phyloP scores from a whole-genome alignment of 2,888 invertebrate species.

The Abrostola triplasia region DNA sequence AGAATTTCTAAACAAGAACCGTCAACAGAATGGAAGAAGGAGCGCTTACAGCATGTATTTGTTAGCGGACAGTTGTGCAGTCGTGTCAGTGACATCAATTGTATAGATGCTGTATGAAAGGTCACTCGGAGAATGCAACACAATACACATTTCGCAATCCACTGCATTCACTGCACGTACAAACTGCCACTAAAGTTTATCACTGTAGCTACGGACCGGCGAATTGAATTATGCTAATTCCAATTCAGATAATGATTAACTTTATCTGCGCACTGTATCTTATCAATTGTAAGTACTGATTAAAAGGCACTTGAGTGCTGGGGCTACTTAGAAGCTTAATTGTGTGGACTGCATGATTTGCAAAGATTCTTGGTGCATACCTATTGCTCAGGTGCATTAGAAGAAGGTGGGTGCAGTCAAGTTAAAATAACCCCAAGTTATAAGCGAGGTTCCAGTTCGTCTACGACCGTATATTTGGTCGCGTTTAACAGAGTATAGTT shows the following conservation, averaged over 20 bases:
- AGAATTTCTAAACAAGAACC: slow-evolving; percentile 31
- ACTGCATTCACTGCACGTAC: slow-evolving; percentile 56
- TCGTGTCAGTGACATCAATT: slow-evolving; percentile 43
- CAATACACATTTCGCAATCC: slow-evolving; percentile 41
- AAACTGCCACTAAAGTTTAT: slow-evolving; percentile 53
- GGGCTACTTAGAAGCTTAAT: neutral
- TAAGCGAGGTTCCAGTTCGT: no score
- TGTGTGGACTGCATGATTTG: no score
- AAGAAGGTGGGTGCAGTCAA: no score
- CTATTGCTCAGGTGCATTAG: no score
- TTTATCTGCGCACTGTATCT: slow-evolving; percentile 39
- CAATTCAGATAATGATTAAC: slow-evolving; percentile 40
- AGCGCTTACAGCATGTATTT: slow-evolving; percentile 43
- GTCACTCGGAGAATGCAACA: slow-evolving; percentile 52
- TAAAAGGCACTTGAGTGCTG: slow-evolving; percentile 14
- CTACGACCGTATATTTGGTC: no score
- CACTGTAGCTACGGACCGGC: slow-evolving; percentile 28
- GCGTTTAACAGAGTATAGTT: no score
- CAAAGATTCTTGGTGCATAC: no score
- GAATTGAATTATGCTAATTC: slow-evolving; percentile 56
- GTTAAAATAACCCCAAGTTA: no score
- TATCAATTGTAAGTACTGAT: slow-evolving; percentile 26
- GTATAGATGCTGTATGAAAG: slow-evolving; percentile 49
- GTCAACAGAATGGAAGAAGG: slow-evolving; percentile 21
- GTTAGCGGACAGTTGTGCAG: slow-evolving; percentile 32